These are phyloP conservation scores for Etheostoma spectabile DNA, from an alignment of 2,113 vertebrate species.

Conservation along the genomic window DNA sequence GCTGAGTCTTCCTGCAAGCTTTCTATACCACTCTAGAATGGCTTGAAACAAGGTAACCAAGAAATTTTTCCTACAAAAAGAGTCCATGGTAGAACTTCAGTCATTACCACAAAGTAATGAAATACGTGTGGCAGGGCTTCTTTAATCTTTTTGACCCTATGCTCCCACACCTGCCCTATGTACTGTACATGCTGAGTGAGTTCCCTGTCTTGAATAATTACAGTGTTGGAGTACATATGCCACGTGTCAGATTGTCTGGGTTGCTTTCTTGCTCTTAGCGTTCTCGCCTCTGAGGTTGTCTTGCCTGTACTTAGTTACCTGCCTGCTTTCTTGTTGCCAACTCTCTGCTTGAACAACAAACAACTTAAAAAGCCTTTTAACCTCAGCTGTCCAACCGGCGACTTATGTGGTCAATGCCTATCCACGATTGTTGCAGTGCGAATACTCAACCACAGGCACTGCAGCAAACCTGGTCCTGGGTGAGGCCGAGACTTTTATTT, in stretches of 20 bases:
- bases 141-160: constrained; percentile 17
- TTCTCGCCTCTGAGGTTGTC: constrained; percentile 23
- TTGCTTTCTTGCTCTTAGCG: constrained; percentile 40
- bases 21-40: too few species aligned
- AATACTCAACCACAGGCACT: constrained; percentile 1
- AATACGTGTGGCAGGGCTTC: too few species aligned
- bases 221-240: constrained; percentile 46
- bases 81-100: too few species aligned
- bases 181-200: constrained; percentile 34
- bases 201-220: constrained; percentile 57
- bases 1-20: too few species aligned
- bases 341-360: constrained; percentile 47
- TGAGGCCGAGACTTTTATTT: constrained; percentile 10
- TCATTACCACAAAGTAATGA: too few species aligned
- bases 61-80: too few species aligned
- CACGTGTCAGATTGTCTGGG: constrained; percentile 57
- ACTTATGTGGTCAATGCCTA: constrained; percentile 15
- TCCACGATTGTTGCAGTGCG: background rate
- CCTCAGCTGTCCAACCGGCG: constrained; percentile 41
- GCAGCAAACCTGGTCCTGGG: constrained; percentile 5
- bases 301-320: constrained; percentile 27
- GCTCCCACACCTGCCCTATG: constrained; percentile 25
- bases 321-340: constrained; percentile 29
- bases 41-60: too few species aligned
- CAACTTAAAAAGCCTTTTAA: constrained; percentile 43